Conservation (phyloP, 2,888 invertebrate genomes). For the Hydriomena furcata region DNA sequence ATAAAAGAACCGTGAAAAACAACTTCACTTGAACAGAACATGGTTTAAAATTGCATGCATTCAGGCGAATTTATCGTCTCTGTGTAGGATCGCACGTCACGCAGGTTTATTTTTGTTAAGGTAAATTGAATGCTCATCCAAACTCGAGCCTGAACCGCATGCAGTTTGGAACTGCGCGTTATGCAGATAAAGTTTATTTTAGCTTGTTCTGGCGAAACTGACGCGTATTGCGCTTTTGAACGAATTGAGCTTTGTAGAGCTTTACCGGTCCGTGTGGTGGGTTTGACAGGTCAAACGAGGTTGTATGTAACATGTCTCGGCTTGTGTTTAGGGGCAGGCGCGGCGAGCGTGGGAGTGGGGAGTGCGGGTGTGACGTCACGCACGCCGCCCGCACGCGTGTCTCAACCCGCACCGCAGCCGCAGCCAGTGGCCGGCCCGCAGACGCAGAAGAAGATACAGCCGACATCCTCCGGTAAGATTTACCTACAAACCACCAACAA, state of each 20-base stretch:
- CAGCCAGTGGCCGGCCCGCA: conserved; percentile 26
- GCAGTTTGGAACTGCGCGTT: conserved; percentile 15
- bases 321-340: conserved; percentile 35
- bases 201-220: conserved; percentile 10
- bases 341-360: conserved; percentile 27
- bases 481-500: no score
- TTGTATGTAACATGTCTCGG: background rate
- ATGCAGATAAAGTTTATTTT: conserved; percentile 15
- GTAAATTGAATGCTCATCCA: conserved; percentile 8
- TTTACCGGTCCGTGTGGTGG: conserved; percentile 12
- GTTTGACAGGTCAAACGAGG: background rate
- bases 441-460: conserved; percentile 52
- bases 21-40: conserved; percentile 6
- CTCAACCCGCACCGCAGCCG: conserved; percentile 31
- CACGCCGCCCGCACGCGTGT: conserved; percentile 21
- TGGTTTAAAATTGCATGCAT: conserved; percentile 19
- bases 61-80: conserved; percentile 3
- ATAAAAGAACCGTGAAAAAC: conserved; percentile 6
- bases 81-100: conserved; percentile 20
- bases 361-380: conserved; percentile 28
- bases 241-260: conserved; percentile 1
- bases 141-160: conserved; percentile 7
- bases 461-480: conserved; percentile 67
- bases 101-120: conserved; percentile 14
- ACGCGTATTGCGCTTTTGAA: conserved; percentile 9